Evolutionary conservation across 1,140 invertebrate species (phyloP), one percentile per base, ranked within the genome.

Genomic region (Achroia grisella): DNA sequence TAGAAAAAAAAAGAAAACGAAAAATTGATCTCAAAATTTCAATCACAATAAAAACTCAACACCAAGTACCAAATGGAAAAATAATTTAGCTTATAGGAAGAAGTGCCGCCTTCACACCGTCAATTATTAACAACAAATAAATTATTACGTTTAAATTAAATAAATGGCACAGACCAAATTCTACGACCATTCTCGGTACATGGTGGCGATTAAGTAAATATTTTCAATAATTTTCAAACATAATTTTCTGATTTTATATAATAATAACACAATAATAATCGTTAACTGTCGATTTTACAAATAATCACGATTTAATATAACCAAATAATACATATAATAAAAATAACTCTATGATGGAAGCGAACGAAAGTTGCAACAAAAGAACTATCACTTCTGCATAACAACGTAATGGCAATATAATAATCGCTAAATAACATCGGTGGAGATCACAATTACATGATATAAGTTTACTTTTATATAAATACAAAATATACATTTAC

Each of bases 361-460:
- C 77, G 76, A 76, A 65, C 64, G 70, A 70, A 58, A 54, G 68
- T 72, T 62, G 61, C 51, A 62, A 71, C 70, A 78, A 68, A 72
- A 75, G 57, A 58, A 52, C 29, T 52, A 62, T 56, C 52, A 59
- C 74, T 67, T 72, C 64, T 73, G 73, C 58, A 49, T 66, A 72
- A 76, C 78, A 78, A 81, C 74, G 63, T 64, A 80, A 84, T 84
- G 80, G 80, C 80, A 84, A 76, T 72, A 63, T 73, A 76, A 62
- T 80, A 74, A 79, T 77, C 77, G 74, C 72, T 85, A 80, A 82
- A 77, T 79, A 83, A 82, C 76, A 82, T 85, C 79, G 81, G 81
- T 85, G 79, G 81, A 85, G 81, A 85, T 85, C 81, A 85, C 75
- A 81, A 79, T 80, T 80, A 85, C 75, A 81, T 75, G 68, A 82